Evolutionary conservation across 2,888 invertebrate species (phyloP).

Genomic region (Auanema freiburgensis): DNA sequence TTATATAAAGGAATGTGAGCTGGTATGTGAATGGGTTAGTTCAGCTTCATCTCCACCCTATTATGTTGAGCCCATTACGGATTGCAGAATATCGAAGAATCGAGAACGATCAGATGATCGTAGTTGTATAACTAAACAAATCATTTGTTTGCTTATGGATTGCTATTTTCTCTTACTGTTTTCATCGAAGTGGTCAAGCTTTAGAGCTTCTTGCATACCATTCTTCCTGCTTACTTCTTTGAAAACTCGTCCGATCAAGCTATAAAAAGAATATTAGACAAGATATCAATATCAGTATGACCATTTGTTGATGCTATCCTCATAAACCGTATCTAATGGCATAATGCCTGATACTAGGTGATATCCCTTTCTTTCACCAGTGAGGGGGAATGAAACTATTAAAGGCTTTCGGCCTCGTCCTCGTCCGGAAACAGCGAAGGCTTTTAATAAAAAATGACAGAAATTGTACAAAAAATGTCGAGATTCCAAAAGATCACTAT

Average conservation of each 20-base stretch:
- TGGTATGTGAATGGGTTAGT: no score
- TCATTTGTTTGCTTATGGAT: background rate
- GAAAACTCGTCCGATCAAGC: conserved; percentile 47
- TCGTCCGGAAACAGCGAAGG: conserved; percentile 28
- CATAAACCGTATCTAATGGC: conserved; percentile 40
- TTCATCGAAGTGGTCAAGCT: conserved; percentile 33
- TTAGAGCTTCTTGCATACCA: conserved; percentile 5
- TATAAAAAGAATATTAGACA: conserved; percentile 25
- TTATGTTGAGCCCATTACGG: no score
- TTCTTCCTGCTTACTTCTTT: conserved; percentile 32
- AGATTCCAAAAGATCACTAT: conserved; percentile 21
- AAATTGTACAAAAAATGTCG: conserved; percentile 45
- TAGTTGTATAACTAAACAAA: conserved; percentile 34
- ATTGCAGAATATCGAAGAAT: conserved; percentile 40
- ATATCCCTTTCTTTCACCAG: conserved; percentile 31
- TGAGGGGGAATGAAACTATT: conserved; percentile 39
- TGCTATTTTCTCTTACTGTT: conserved; percentile 23
- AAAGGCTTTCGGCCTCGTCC: conserved; percentile 36
- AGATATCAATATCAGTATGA: no score
- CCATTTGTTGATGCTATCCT: conserved; percentile 40
- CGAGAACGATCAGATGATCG: conserved; percentile 39
- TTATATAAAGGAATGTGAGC: no score
- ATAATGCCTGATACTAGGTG: conserved; percentile 45
- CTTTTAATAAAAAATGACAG: conserved; percentile 32
- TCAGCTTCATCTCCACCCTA: no score